These are phyloP conservation scores for Octopus sinensis DNA, from an alignment of 1,140 invertebrate genomes.

Conservation along the genomic window DNA sequence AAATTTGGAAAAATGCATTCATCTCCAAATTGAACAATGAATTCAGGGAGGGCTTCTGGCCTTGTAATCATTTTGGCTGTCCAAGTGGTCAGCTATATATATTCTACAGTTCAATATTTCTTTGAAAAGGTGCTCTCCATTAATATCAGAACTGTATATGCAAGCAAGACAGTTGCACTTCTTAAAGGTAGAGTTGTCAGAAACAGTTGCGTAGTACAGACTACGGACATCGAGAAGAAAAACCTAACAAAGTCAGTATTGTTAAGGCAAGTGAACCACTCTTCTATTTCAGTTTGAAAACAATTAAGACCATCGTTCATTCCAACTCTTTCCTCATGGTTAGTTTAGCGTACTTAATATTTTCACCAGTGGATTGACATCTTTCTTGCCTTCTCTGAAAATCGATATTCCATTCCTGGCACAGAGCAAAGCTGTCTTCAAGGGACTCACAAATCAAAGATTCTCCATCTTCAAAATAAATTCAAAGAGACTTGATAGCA, in stretches of 20 bases:
- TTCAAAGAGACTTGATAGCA: background rate
- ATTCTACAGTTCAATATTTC: background rate
- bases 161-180: background rate
- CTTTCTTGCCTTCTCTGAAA: background rate
- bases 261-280: background rate
- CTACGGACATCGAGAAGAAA: conserved; percentile 4
- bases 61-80: background rate
- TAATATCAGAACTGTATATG: background rate
- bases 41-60: background rate
- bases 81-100: background rate
- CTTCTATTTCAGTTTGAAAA: background rate
- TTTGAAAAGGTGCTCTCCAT: background rate
- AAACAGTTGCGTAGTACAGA: background rate
- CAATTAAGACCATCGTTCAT: background rate
- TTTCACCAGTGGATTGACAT: background rate
- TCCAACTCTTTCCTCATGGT: background rate
- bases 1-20: background rate
- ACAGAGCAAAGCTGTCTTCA: background rate
- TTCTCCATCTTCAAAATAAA: background rate
- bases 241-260: background rate
- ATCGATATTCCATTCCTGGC: background rate
- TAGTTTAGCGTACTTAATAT: background rate
- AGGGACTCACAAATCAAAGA: background rate
- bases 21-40: conserved; percentile 5
- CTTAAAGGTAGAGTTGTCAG: background rate